Evolutionary conservation across 2,797 vertebrate species (phyloP).

Genomic region (Margarornis squamiger): DNA sequence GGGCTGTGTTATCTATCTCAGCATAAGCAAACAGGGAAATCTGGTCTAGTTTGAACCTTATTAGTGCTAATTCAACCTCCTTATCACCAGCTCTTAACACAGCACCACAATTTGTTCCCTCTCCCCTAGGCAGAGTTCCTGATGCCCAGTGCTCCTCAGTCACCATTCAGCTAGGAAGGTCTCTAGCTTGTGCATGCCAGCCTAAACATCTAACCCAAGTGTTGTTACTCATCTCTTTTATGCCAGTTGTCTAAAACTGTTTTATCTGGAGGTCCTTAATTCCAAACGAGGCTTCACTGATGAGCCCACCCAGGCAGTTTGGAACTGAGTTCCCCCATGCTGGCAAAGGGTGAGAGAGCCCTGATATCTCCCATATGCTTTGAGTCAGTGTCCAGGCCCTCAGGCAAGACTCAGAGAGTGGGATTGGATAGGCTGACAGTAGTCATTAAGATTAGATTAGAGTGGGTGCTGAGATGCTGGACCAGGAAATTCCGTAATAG

Average conservation of each 20-base stretch:
- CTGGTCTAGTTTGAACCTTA: background rate
- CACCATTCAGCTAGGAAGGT: background rate
- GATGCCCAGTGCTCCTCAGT: background rate
- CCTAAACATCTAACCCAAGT: background rate
- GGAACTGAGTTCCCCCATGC: accelerated
- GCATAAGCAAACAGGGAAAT: background rate
- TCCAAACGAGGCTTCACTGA: background rate
- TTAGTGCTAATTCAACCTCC: background rate
- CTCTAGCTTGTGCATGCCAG: background rate
- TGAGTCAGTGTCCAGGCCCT: background rate
- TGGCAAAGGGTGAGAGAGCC: background rate
- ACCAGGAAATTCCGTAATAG: background rate
- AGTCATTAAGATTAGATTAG: slow-evolving; percentile 16
- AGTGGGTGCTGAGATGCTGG: background rate
- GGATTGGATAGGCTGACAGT: background rate
- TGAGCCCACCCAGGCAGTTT: slow-evolving; percentile 44
- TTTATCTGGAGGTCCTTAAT: slow-evolving; percentile 2
- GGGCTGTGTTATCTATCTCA: background rate
- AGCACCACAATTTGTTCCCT: background rate
- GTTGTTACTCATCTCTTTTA: background rate
- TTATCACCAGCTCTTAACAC: background rate
- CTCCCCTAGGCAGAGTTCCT: background rate
- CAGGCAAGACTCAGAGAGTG: background rate
- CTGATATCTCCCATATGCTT: background rate
- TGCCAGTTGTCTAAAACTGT: background rate